Evolutionary conservation across 2,888 invertebrate genomes (phyloP).

Genomic region (Lucinisca nassula): DNA sequence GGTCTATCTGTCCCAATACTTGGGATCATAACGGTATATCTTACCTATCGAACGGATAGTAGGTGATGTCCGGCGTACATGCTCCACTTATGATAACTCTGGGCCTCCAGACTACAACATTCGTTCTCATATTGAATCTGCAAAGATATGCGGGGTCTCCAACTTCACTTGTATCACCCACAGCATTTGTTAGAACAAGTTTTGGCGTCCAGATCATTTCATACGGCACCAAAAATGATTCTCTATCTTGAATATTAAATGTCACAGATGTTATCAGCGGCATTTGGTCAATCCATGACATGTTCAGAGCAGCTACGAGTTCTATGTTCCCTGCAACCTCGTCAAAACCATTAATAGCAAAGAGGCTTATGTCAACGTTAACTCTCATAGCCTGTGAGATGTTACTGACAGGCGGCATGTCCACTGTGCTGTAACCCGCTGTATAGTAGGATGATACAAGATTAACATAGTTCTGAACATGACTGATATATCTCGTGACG

Average conservation of each 20-base stretch:
- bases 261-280: constrained; percentile 45
- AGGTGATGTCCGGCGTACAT: constrained; percentile 67
- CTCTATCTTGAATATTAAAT: constrained; percentile 34
- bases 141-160: constrained; percentile 55
- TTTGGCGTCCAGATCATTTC: constrained; percentile 65
- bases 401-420: not conserved
- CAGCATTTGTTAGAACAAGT: constrained; percentile 56
- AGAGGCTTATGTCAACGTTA: not conserved
- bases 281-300: constrained; percentile 52
- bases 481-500: constrained; percentile 46
- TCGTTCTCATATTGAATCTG: constrained; percentile 36
- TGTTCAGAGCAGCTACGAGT: constrained; percentile 50
- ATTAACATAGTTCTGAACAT: constrained; percentile 63
- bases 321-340: constrained; percentile 42
- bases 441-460: constrained; percentile 52
- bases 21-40: too few relatives aligned
- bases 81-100: constrained; percentile 58
- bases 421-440: constrained; percentile 40
- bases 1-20: too few relatives aligned
- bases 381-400: not conserved
- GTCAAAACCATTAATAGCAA: constrained; percentile 44
- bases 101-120: constrained; percentile 52
- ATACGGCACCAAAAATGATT: constrained; percentile 56
- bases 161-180: constrained; percentile 57
- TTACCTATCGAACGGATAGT: constrained; percentile 67